Base-by-base conservation (phyloP, 1,140 invertebrate species). In the Euwallacea fornicatus region DNA sequence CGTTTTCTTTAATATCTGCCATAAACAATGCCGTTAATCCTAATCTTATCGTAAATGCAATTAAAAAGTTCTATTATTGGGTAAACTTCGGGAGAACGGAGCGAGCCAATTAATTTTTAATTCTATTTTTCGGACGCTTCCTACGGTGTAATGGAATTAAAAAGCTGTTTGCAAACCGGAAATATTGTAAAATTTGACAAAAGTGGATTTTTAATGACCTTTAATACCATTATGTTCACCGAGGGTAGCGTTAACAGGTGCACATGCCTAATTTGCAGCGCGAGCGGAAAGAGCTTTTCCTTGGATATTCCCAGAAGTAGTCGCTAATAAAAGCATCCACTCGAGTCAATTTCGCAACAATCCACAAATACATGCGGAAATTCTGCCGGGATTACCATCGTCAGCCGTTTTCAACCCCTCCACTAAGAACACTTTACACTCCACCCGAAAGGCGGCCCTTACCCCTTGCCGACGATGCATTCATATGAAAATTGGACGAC, bases 71-170 rank as follows among this genome's bases (percentile, higher is more conserved):
- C 15, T 42, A 16, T 13, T 43, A 43, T 61, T 61, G 42, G 42
- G 42, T 61, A 42, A 41, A 61, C 42, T 42, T 61, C 16, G 11
- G 59, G 33, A 11, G 11, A 15, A 13, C 59, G 41, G 21, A 42
- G 59, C n/a, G 21, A 61, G 59, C 59, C 59, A 61, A 43, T 61
- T 61, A 61, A 61, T 43, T 61, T 41, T 61, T 61, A 41, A 61
- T 61, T 61, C 59, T 6, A 61, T 61, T 61, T 61, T 61, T 61
- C 59, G 7, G 10, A 15, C 9, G 21, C 55, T 13, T 58, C 55
- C 55, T 58, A 58, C 21, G 11, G 11, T 43, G 9, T 61, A 61
- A 61, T 61, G 59, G 59, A 61, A 61, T 61, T 61, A 61, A 43
- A 61, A 61, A 43, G 42, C 59, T 9, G 59, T 58, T 58, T 58